Conservation (phyloP, 2,888 invertebrate genomes). For the Scotopteryx bipunctaria region DNA sequence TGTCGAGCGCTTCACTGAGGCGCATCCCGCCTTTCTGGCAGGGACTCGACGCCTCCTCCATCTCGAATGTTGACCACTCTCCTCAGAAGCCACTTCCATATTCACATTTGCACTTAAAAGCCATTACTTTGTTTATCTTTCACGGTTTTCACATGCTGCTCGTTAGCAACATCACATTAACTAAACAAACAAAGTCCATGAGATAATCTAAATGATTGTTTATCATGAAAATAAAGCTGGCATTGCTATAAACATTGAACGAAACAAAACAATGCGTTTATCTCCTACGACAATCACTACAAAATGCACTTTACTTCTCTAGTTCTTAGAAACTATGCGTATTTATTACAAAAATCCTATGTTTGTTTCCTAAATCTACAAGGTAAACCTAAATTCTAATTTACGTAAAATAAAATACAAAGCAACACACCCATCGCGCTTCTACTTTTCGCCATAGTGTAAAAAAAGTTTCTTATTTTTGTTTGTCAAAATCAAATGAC, state of each 20-base stretch:
- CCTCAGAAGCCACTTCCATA: slow-evolving; percentile 58
- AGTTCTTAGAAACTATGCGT: slow-evolving; percentile 6
- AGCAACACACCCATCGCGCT: slow-evolving; percentile 74
- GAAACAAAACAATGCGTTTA: slow-evolving; percentile 20
- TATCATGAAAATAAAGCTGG: slow-evolving; percentile 12
- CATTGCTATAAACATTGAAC: slow-evolving; percentile 9
- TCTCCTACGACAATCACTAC: background rate
- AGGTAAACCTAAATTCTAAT: slow-evolving; percentile 22
- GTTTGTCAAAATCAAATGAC: slow-evolving; percentile 40
- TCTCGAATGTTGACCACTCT: slow-evolving; percentile 47
- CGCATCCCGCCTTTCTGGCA: slow-evolving; percentile 82
- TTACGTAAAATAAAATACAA: slow-evolving; percentile 55
- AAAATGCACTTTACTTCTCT: background rate
- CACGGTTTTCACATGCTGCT: background rate
- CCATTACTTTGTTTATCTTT: slow-evolving; percentile 45
- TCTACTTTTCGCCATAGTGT: slow-evolving; percentile 64
- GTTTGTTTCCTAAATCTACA: slow-evolving; percentile 11
- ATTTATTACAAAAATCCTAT: slow-evolving; percentile 1
- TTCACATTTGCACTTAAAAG: slow-evolving; percentile 47
- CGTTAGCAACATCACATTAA: slow-evolving; percentile 10
- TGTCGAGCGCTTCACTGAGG: slow-evolving; percentile 87
- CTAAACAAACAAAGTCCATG: slow-evolving; percentile 17
- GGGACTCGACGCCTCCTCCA: slow-evolving; percentile 60
- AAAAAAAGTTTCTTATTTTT: slow-evolving; percentile 46
- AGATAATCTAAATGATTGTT: slow-evolving; percentile 42